Evolutionary conservation across 1,140 invertebrate species (phyloP).

Genomic region (Capitella teleta): DNA sequence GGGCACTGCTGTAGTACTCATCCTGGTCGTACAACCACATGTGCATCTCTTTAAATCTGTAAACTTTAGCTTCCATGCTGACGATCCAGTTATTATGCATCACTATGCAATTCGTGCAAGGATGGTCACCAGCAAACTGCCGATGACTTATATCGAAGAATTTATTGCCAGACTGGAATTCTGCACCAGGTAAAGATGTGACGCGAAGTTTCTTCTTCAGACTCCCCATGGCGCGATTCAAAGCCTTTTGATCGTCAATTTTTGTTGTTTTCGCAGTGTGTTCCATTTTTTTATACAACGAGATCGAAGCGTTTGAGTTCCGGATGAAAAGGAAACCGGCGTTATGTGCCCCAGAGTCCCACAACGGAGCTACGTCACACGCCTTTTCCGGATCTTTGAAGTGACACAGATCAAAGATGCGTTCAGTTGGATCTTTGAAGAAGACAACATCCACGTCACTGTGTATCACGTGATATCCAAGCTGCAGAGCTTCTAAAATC

Average conservation of each 20-base stretch:
- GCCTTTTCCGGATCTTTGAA: no score
- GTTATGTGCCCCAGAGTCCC: slow-evolving; percentile 6
- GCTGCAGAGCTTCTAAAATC: slow-evolving; percentile 8
- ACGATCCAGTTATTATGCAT: slow-evolving; percentile 14
- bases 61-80: slow-evolving; percentile 6
- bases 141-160: background rate
- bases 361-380: slow-evolving; percentile 3
- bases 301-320: background rate
- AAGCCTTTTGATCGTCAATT: slow-evolving; percentile 10
- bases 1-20: slow-evolving; percentile 1
- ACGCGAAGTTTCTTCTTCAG: no score
- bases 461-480: slow-evolving; percentile 5
- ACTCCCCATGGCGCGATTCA: slow-evolving; percentile 1
- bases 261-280: background rate
- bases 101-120: background rate
- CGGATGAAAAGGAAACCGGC: slow-evolving; percentile 7
- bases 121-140: background rate
- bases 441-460: slow-evolving; percentile 8
- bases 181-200: no score
- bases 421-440: slow-evolving; percentile 6
- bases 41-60: slow-evolving; percentile 6
- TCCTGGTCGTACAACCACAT: slow-evolving; percentile 5
- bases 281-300: slow-evolving; percentile 8
- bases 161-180: no score
- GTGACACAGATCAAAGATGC: background rate